Evolutionary conservation across 2,888 invertebrate genomes (phyloP), one percentile per base, ranked within the genome.

Genomic region (Pherbina coryleti): DNA sequence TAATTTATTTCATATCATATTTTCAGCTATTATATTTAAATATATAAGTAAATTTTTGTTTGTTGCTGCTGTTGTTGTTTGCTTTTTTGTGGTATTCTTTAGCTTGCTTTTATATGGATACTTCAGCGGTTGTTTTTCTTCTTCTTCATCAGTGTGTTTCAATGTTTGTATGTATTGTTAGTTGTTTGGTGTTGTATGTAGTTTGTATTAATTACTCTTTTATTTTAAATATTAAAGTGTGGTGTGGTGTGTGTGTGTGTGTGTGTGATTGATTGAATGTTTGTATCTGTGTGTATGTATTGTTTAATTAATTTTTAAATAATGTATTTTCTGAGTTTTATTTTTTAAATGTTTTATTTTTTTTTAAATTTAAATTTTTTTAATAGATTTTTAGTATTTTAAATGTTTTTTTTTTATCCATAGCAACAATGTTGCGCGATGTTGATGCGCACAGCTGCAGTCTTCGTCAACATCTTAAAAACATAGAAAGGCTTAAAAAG

Each of bases 401-500:
- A 75, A 76, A 78, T 82, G 64, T 82, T 81, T 82, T 84, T 83
- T 86, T 87, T 88, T 87, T 89, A 86, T 86, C 89, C 89, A 90
- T 89, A 89, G 89, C 89, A 89, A 89, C 88, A 90, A 89, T 88
- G 87, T 86, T 85, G 90, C 90, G 87, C 88, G 89, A 86, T 89
- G 88, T 87, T 86, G 84, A 83, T 87, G 91, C 91, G 90, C 91
- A 90, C 91, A 91, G 92, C 92, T 92, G 92, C 91, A 92, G 92
- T 92, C 91, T 92, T 91, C 91, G 90, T 88, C 89, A 90, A 89
- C 90, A 89, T 89, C 90, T 90, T 90, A 90, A 89, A 90, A 89
- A 90, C 90, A 90, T 90, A 90, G 87, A 90, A 90, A 91, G 92
- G 91, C 91, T 91, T 92, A 91, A 91, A 91, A 91, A 91, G 91